These are phyloP conservation scores for Karalla daura DNA, from an alignment of 2,797 vertebrate genomes.

Conservation along the genomic window DNA sequence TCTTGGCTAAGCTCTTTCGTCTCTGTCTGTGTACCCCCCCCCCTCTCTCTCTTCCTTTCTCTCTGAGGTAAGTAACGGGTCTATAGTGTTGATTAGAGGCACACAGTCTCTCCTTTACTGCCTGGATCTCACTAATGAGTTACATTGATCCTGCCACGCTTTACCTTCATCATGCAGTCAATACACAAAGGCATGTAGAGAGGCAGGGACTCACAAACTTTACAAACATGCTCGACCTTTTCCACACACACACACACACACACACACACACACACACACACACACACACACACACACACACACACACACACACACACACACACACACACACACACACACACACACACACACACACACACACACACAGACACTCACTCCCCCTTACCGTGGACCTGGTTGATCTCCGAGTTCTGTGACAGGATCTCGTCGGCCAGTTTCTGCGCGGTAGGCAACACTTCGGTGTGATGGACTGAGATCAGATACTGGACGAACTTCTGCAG, in stretches of 20 bases:
- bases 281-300: constrained; percentile 1
- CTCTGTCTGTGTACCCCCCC: constrained; percentile 33
- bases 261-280: constrained; percentile 14
- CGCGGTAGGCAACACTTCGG: constrained; percentile 97
- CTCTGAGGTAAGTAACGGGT: constrained; percentile 68
- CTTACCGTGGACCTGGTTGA: constrained; percentile 99
- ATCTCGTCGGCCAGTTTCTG: constrained; percentile 98
- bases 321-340: background rate
- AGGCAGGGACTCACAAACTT: constrained; percentile 20
- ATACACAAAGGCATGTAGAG: constrained; percentile 35
- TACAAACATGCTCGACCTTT: constrained; percentile 12
- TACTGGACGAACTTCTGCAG: constrained; percentile 99
- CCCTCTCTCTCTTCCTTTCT: constrained; percentile 21
- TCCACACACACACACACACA: constrained; percentile 1
- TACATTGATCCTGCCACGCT: constrained; percentile 73
- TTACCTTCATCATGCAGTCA: constrained; percentile 68
- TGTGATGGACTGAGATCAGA: constrained; percentile 98
- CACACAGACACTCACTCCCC: constrained; percentile 71
- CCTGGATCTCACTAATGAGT: constrained; percentile 73
- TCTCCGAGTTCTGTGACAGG: constrained; percentile 98
- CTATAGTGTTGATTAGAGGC: constrained; percentile 73
- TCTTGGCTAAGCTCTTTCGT: constrained; percentile 35
- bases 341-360: background rate
- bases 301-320: too few relatives aligned
- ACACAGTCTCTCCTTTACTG: constrained; percentile 61